These are phyloP conservation scores for Fragum fragum DNA, from an alignment of 2,888 invertebrate species.

Conservation along the genomic window DNA sequence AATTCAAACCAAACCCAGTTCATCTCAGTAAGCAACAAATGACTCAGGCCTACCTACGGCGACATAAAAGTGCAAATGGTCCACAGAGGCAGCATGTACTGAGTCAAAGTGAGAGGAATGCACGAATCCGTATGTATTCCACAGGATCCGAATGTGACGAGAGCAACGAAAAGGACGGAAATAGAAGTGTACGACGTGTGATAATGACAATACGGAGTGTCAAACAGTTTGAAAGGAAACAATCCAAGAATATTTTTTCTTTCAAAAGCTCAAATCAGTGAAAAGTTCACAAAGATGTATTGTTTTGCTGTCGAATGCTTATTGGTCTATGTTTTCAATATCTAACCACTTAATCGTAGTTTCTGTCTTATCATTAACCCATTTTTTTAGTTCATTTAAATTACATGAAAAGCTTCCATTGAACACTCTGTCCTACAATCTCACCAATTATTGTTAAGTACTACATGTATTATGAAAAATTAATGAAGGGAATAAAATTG, in stretches of 20 bases:
- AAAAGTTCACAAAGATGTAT: too few relatives aligned
- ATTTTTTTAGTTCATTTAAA: too few relatives aligned
- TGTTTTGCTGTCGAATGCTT: too few relatives aligned
- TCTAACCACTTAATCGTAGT: too few relatives aligned
- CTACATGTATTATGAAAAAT: too few relatives aligned
- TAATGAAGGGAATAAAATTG: too few relatives aligned
- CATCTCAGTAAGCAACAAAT: background rate
- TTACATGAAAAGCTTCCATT: too few relatives aligned
- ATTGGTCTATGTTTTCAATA: too few relatives aligned
- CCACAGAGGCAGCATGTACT: background rate
- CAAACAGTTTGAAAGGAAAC: conserved; percentile 14
- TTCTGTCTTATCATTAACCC: too few relatives aligned
- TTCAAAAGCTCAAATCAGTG: background rate
- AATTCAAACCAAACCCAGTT: background rate
- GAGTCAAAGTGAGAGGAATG: background rate
- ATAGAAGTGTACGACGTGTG: conserved; percentile 15
- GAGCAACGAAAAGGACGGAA: background rate
- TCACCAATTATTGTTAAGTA: too few relatives aligned
- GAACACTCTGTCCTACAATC: too few relatives aligned
- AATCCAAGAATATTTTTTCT: background rate
- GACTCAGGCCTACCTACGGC: background rate
- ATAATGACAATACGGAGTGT: conserved; percentile 19
- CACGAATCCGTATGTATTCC: conserved; percentile 10
- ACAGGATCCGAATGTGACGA: background rate
- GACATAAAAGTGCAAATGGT: background rate